phyloP scores from a whole-genome alignment of 1,140 invertebrate genomes.

The Colletes latitarsis region DNA sequence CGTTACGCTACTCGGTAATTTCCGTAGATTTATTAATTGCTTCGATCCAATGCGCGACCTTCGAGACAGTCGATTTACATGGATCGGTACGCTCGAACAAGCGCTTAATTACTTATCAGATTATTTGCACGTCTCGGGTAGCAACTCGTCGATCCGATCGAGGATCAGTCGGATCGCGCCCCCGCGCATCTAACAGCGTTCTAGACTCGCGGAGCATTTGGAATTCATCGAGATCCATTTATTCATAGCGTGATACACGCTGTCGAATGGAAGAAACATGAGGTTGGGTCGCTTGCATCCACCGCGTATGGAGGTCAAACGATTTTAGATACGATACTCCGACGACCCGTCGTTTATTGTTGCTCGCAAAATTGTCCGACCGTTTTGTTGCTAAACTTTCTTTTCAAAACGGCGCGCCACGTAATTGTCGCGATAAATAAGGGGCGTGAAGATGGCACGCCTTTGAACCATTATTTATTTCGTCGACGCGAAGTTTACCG shows the following conservation, averaged over 20 bases:
- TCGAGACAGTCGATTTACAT: neutral
- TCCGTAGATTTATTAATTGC: slow-evolving; percentile 10
- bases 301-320: slow-evolving; percentile 49
- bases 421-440: neutral
- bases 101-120: slow-evolving; percentile 38
- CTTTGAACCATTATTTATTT: neutral
- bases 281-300: slow-evolving; percentile 35
- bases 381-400: neutral
- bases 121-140: neutral
- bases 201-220: slow-evolving; percentile 31
- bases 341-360: slow-evolving; percentile 14
- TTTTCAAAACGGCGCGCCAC: neutral
- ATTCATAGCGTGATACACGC: slow-evolving; percentile 57
- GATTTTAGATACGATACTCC: slow-evolving; percentile 14
- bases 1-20: neutral
- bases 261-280: slow-evolving; percentile 56
- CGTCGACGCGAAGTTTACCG: neutral
- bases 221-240: slow-evolving; percentile 59
- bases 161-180: neutral
- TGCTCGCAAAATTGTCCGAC: neutral
- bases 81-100: slow-evolving; percentile 11
- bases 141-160: neutral
- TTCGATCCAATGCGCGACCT: neutral
- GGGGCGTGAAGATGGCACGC: neutral
- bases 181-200: neutral